phyloP scores from a whole-genome alignment of 1,140 invertebrate species.

The Himalopsyche phryganea region DNA sequence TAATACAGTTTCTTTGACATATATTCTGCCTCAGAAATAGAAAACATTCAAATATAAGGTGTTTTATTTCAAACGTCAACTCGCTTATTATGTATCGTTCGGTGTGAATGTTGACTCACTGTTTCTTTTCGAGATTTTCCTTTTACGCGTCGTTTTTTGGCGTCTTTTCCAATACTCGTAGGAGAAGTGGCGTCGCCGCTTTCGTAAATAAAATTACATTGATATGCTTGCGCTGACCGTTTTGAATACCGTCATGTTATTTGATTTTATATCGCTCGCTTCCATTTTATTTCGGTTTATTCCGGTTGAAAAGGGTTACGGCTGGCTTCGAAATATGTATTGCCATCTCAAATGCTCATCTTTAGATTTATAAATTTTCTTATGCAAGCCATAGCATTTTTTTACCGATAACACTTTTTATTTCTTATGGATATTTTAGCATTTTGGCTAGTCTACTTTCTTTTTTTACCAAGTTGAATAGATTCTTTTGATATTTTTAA shows the following conservation, averaged over 20 bases:
- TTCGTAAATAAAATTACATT: slow-evolving; percentile 23
- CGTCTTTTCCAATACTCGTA: neutral
- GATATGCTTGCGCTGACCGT: slow-evolving; percentile 20
- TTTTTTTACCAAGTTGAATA: no score
- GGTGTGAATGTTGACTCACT: neutral
- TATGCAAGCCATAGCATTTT: no score
- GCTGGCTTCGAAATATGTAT: slow-evolving; percentile 7
- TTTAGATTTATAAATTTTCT: neutral
- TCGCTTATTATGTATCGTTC: slow-evolving; percentile 1
- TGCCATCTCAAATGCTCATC: slow-evolving; percentile 9
- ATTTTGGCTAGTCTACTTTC: no score
- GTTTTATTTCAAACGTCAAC: neutral
- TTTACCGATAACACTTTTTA: no score
- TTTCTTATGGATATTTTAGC: no score
- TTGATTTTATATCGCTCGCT: slow-evolving; percentile 17
- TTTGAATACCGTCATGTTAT: slow-evolving; percentile 22
- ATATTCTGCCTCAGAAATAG: no score
- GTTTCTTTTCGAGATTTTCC: neutral
- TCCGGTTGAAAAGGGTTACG: slow-evolving; percentile 8
- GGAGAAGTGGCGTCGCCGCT: neutral
- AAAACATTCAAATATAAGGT: neutral
- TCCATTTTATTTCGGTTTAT: neutral
- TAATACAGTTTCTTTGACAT: no score
- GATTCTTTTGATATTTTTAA: no score
- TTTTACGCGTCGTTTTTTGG: neutral